Evolutionary conservation across 2,797 vertebrate genomes (phyloP), one percentile per base, ranked within the genome.

Genomic region (Periophthalmus magnuspinnatus): DNA sequence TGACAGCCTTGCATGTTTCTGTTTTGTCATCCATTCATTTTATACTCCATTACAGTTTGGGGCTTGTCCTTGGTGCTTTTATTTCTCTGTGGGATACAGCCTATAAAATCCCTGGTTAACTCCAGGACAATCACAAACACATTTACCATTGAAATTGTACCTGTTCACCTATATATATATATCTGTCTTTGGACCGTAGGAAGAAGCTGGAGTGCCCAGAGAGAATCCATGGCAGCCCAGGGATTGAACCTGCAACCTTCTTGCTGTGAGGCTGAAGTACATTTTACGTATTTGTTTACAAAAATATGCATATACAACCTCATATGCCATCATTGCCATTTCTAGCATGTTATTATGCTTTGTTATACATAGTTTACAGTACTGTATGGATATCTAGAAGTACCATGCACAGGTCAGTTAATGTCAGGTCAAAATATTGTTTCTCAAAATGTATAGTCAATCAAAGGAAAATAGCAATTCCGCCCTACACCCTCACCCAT

Each of bases 161-260:
- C n/a, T 36, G 59, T 61, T 61, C 59, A 61, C 59, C 59, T n/a
- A 61, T 41, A n/a, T n/a, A n/a, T n/a, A 61, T 34, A 41, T 61
- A n/a, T 61, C 59, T 61, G 59, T 61, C 34, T 61, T 61, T 61
- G 59, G 34, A 47, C 38, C 65, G 63, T 65, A 65, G 59, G 59
- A 61, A 61, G 59, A 61, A 61, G 59, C 59, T 41, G 59, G 59
- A 41, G 59, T 61, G 10, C 59, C 59, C 59, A 61, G 59, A 61
- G 59, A 61, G 59, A 61, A 61, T 41, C 59, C 59, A 41, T 61
- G 59, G 59, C 59, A 61, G 59, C 59, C 59, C 34, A 61, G 59
- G 10, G 36, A 61, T 61, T 61, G 59, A 61, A 38, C 59, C 59
- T 61, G 19, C 59, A 61, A 61, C 59, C 59, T 38, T 61, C 59